Evolutionary conservation across 2,113 vertebrate species (phyloP).

Genomic region (Sphaerodactylus townsendi): DNA sequence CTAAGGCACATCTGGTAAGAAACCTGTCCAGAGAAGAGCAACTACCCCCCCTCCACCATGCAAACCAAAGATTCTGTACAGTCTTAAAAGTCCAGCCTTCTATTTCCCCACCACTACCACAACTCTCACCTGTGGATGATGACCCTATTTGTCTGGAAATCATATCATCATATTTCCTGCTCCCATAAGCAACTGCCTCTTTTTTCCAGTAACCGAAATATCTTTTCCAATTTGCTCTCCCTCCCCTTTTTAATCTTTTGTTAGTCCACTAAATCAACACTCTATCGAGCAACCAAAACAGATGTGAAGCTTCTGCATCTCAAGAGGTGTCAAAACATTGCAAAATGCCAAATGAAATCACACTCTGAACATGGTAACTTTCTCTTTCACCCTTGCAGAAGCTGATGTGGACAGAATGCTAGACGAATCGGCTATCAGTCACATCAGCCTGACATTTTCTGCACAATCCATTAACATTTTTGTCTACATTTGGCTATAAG

Average conservation of each 20-base stretch:
- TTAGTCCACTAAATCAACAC: conserved; percentile 39
- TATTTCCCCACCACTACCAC: conserved; percentile 14
- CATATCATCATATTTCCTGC: conserved; percentile 55
- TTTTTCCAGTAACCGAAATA: conserved; percentile 52
- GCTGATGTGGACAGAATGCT: not conserved
- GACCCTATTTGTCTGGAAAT: conserved; percentile 51
- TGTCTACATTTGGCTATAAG: conserved; percentile 26
- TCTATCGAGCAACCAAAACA: conserved; percentile 42
- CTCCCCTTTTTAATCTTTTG: conserved; percentile 28
- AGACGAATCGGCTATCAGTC: conserved; percentile 20
- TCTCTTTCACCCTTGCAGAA: conserved; percentile 31
- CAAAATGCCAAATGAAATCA: conserved; percentile 49
- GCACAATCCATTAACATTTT: conserved; percentile 53
- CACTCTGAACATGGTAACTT: conserved; percentile 28
- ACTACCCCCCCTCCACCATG: conserved; percentile 35
- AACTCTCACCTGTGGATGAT: conserved; percentile 53
- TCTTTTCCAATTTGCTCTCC: not conserved
- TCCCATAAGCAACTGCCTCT: conserved; percentile 45
- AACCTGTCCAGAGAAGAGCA: conserved; percentile 66
- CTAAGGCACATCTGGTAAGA: conserved; percentile 72
- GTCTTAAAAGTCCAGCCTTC: conserved; percentile 43
- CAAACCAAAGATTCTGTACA: conserved; percentile 47
- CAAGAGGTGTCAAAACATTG: conserved; percentile 39
- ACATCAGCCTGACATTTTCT: conserved; percentile 38
- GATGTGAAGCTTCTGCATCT: conserved; percentile 62